phyloP scores from a whole-genome alignment of 1,140 invertebrate species.

The Diachasmimorpha longicaudata region DNA sequence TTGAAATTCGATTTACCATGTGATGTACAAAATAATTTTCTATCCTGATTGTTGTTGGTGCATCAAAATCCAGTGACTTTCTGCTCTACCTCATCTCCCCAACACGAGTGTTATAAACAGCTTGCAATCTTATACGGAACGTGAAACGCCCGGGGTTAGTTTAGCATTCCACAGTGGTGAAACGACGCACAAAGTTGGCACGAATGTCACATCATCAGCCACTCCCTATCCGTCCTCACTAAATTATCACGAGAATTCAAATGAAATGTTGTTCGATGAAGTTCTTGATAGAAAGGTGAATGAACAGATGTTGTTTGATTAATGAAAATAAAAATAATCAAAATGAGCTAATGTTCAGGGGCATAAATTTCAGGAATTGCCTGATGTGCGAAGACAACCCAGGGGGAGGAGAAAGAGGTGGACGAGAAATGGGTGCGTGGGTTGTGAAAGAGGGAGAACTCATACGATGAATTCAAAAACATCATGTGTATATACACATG shows the following conservation, averaged over 20 bases:
- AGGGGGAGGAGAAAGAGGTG: background rate
- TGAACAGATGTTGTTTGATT: background rate
- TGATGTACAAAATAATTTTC: background rate
- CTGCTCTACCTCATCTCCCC: background rate
- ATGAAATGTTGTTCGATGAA: background rate
- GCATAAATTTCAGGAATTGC: background rate
- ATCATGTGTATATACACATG: background rate
- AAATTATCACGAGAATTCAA: background rate
- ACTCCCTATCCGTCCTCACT: background rate
- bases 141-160: constrained; percentile 4
- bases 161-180: constrained; percentile 6
- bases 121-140: constrained; percentile 11
- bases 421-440: background rate
- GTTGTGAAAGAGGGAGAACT: background rate
- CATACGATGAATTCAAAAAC: background rate
- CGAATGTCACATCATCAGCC: background rate
- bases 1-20: background rate
- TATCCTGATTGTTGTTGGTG: background rate
- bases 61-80: background rate
- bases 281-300: background rate
- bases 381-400: no score
- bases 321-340: background rate
- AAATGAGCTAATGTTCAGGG: background rate
- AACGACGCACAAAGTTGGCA: constrained; percentile 1
- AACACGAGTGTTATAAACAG: background rate